phyloP scores from a whole-genome alignment of 37 sponge, comb jelly and placozoan genomes.

The Petrosia ficiformis region DNA sequence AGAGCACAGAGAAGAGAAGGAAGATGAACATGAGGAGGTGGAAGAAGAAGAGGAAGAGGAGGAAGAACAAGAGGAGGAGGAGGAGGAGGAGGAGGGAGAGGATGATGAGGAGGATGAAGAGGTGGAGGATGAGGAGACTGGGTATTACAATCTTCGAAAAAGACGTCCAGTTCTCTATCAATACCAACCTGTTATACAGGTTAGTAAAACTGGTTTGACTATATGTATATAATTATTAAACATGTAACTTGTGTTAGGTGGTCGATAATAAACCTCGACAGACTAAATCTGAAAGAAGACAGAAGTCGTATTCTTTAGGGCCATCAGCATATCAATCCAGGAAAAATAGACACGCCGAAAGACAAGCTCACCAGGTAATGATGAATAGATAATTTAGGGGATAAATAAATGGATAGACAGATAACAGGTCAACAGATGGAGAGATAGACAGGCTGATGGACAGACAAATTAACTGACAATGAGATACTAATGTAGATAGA shows the following conservation, averaged over 20 bases:
- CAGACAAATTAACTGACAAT: too few species aligned
- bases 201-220: background rate
- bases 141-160: slow-evolving; percentile 80
- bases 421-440: too few species aligned
- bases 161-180: slow-evolving; percentile 81
- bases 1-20: background rate
- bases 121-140: slow-evolving; percentile 29
- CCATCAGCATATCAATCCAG: too few species aligned
- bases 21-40: background rate
- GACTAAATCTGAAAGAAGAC: background rate
- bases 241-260: background rate
- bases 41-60: slow-evolving; percentile 23
- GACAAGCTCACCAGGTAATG: too few species aligned
- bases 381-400: too few species aligned
- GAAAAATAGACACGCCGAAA: too few species aligned
- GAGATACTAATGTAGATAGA: too few species aligned
- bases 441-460: too few species aligned
- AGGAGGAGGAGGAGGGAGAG: slow-evolving; percentile 21
- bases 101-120: slow-evolving; percentile 49
- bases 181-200: slow-evolving; percentile 63
- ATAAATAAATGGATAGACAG: too few species aligned
- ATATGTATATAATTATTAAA: slow-evolving; percentile 1
- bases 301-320: too few species aligned
- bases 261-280: background rate
- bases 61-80: slow-evolving; percentile 51